These are phyloP conservation scores for Oenanthe melanoleuca DNA, from an alignment of 2,113 vertebrate species.

Conservation along the genomic window DNA sequence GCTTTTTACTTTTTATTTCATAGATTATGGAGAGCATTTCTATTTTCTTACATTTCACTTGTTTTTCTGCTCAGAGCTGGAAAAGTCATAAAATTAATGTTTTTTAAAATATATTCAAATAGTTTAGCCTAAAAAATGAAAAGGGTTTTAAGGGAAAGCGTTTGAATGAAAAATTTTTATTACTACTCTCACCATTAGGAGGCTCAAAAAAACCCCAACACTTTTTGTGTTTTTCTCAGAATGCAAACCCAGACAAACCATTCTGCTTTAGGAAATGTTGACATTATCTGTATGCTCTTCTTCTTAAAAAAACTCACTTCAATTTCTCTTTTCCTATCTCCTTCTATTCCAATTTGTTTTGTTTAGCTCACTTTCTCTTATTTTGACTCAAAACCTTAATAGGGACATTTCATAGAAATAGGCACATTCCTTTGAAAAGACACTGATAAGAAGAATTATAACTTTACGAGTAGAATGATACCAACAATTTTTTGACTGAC, in stretches of 20 bases:
- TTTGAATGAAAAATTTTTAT: not conserved
- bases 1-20: not conserved
- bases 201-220: rapidly evolving
- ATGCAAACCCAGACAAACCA: not conserved
- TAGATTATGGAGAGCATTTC: not conserved
- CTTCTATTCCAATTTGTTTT: not conserved
- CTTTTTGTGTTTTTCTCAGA: not conserved
- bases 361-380: not conserved
- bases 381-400: not conserved
- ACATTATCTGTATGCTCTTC: not conserved
- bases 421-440: not conserved
- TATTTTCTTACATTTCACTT: not conserved
- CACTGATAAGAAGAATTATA: not conserved
- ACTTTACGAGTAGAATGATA: not conserved
- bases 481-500: not conserved
- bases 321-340: not conserved
- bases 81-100: not conserved
- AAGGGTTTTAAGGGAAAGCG: not conserved
- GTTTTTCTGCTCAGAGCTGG: not conserved
- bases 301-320: not conserved
- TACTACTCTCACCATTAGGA: not conserved
- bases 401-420: not conserved
- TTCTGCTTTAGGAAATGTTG: not conserved
- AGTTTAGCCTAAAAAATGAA: not conserved
- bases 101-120: not conserved